Base-by-base conservation (phyloP, 2,888 invertebrate genomes). In the Pyrocoelia pectoralis region DNA sequence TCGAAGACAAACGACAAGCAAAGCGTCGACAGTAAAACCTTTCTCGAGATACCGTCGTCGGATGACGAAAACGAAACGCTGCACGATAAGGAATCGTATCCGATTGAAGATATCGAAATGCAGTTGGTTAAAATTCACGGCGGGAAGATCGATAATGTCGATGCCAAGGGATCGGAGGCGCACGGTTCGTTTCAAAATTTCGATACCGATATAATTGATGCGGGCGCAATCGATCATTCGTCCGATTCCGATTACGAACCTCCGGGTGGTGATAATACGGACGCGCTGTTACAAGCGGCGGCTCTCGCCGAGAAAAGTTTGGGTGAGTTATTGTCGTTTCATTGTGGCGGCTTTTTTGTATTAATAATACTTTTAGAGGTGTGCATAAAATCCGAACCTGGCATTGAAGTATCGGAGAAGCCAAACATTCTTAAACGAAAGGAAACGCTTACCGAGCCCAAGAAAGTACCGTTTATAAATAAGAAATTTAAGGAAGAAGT, bases 41-140 rank as follows among this genome's bases (percentile, higher is more conserved):
- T 81, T 56, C 69, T 81, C 8, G 79, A 80, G 67, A 80, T 81
- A 54, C 80, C 80, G 6, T 80, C 79, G 17, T 78, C 79, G 2
- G 79, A 79, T 70, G 80, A 81, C 55, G 80, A 80, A 38, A 70
- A 71, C n/a, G 70, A 68, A 46, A 33, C 33, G 2, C 33, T 33
- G n/a, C 2, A 8, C 12, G 51, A 51, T 13, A 61, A 56, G 18
- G 24, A 10, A 4, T n/a, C 51, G 1, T 68, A 74, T 12, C 70
- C 76, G n/a, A 73, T 79, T 33, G 78, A 79, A 59, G 81, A 80
- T 56, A 79, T 82, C 59, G 80, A 81, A 70, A 75, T 78, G 71
- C 77, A 77, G 60, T 61, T 81, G 51, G 79, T 76, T n/a, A 77
- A 78, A 71, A 77, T 81, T 49, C 78, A 80, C 57, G 77, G 74